phyloP scores from a whole-genome alignment of 1,140 invertebrate species.

The Mercenaria mercenaria region DNA sequence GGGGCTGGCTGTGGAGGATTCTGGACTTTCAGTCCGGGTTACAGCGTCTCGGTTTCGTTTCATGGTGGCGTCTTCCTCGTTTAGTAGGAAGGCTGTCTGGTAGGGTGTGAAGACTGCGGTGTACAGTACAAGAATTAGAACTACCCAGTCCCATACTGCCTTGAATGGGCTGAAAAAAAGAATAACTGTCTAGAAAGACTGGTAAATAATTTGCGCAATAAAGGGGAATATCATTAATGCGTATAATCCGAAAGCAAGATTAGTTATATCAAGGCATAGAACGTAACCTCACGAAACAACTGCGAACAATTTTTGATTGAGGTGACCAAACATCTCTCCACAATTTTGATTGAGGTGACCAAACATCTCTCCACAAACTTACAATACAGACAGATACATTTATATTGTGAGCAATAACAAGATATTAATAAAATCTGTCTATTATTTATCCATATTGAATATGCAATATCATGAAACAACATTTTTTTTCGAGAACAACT shows the following conservation, averaged over 20 bases:
- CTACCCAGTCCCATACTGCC: constrained; percentile 99
- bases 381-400: neutral
- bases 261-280: too few relatives aligned
- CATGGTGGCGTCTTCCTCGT: constrained; percentile 89
- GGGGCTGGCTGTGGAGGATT: constrained; percentile 80
- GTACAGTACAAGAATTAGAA: too few relatives aligned
- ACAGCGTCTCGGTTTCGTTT: constrained; percentile 80
- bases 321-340: too few relatives aligned
- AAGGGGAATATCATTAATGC: neutral
- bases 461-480: too few relatives aligned
- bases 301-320: neutral
- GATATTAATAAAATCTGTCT: too few relatives aligned
- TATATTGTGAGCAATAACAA: too few relatives aligned
- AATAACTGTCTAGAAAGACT: neutral
- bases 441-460: too few relatives aligned
- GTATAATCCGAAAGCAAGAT: neutral
- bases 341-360: neutral
- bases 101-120: constrained; percentile 99
- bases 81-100: constrained; percentile 98
- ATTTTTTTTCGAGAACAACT: too few relatives aligned
- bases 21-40: constrained; percentile 77
- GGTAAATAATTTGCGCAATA: neutral
- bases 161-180: constrained; percentile 95
- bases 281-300: neutral
- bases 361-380: neutral